phyloP scores from a whole-genome alignment of 2,888 invertebrate genomes.

The Mermis nigrescens region DNA sequence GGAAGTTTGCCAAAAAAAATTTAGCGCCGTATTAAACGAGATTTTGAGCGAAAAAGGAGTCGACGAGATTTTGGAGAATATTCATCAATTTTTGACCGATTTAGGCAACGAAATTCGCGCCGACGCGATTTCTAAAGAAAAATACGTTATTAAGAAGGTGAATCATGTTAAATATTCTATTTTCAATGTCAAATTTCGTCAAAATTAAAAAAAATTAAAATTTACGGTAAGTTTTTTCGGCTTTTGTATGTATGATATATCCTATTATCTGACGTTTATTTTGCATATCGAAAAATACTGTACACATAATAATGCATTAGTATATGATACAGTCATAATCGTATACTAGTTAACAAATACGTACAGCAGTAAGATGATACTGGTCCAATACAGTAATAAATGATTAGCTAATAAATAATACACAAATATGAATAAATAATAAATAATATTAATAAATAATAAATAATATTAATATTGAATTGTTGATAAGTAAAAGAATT shows the following conservation, averaged over 20 bases:
- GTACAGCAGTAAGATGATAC: too few species aligned
- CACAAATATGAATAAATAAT: conserved; percentile 1
- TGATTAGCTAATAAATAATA: conserved; percentile 11
- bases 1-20: too few species aligned
- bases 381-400: too few species aligned
- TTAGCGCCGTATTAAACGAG: conserved; percentile 54
- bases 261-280: too few species aligned
- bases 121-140: conserved; percentile 27
- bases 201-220: too few species aligned
- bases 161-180: background rate
- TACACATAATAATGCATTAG: too few species aligned
- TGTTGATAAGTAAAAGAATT: too few species aligned
- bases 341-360: too few species aligned
- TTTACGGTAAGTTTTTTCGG: too few species aligned
- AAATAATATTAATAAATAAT: background rate
- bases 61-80: conserved; percentile 65
- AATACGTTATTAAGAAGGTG: conserved; percentile 29
- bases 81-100: conserved; percentile 57
- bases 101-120: conserved; percentile 53
- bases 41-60: conserved; percentile 54
- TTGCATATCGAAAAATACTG: too few species aligned
- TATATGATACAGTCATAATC: background rate
- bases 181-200: background rate
- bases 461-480: background rate
- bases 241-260: too few species aligned